phyloP scores from a whole-genome alignment of 2,888 invertebrate species.

The Andrena trimmerana region DNA sequence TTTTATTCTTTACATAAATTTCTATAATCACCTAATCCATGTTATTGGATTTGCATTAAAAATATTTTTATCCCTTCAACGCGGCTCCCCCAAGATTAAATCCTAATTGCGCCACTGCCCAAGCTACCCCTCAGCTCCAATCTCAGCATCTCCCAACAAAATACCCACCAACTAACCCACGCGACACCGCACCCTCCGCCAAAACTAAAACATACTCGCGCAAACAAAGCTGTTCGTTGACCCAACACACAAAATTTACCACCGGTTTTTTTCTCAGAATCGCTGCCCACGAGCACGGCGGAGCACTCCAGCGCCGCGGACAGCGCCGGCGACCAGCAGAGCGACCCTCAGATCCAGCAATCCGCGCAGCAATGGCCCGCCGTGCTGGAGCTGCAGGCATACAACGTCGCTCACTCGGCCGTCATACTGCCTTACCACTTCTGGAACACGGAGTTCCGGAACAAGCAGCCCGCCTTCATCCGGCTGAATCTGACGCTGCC shows the following conservation, averaged over 20 bases:
- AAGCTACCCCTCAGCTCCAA: no score
- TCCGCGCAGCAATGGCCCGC: conserved; percentile 92
- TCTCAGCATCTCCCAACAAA: no score
- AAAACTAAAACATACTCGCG: no score
- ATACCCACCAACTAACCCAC: background rate
- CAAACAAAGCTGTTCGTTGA: background rate
- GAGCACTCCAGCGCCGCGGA: conserved; percentile 88
- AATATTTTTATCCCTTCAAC: no score
- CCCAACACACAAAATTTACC: background rate
- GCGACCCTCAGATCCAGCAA: conserved; percentile 89
- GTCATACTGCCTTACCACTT: conserved; percentile 96
- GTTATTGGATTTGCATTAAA: no score
- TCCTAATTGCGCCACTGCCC: no score
- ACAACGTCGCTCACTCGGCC: conserved; percentile 93
- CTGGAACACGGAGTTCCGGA: conserved; percentile 97
- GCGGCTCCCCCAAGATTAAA: no score
- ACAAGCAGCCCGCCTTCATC: conserved; percentile 95
- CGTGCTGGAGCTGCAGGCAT: conserved; percentile 92
- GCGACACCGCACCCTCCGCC: background rate
- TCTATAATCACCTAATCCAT: no score
- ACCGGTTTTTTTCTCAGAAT: conserved; percentile 86
- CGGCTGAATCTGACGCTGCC: conserved; percentile 95
- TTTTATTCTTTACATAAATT: no score
- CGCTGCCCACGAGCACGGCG: conserved; percentile 90
- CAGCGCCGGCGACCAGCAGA: conserved; percentile 87